These are phyloP conservation scores for Cydia splendana DNA, from an alignment of 1,140 invertebrate species.

Conservation along the genomic window DNA sequence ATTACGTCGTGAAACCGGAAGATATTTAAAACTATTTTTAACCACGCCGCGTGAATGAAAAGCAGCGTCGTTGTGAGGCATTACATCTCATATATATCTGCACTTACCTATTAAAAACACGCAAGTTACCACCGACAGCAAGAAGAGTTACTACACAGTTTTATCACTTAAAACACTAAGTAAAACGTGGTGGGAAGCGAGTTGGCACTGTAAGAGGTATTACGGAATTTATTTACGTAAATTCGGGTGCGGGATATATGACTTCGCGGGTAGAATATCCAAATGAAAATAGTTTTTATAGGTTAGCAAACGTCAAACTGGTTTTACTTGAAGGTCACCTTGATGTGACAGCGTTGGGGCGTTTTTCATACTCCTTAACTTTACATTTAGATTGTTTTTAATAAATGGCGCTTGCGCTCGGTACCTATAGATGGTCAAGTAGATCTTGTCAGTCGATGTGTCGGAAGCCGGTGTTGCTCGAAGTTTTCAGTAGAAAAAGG, in stretches of 20 bases:
- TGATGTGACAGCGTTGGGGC: slow-evolving; percentile 52
- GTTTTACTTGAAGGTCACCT: slow-evolving; percentile 69
- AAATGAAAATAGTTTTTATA: slow-evolving; percentile 65
- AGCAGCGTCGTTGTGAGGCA: slow-evolving; percentile 33
- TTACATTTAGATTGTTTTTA: no score
- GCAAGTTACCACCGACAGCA: slow-evolving; percentile 37
- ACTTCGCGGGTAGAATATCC: slow-evolving; percentile 72
- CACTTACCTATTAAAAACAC: slow-evolving; percentile 57
- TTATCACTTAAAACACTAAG: slow-evolving; percentile 66
- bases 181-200: slow-evolving; percentile 50
- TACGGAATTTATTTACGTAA: slow-evolving; percentile 53
- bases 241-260: slow-evolving; percentile 57
- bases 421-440: no score
- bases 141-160: slow-evolving; percentile 39
- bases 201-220: slow-evolving; percentile 45
- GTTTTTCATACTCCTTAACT: slow-evolving; percentile 9
- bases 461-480: no score
- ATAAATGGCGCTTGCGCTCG: no score
- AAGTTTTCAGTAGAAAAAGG: no score
- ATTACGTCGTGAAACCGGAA: slow-evolving; percentile 24
- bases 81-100: slow-evolving; percentile 52
- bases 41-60: slow-evolving; percentile 52
- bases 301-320: slow-evolving; percentile 67
- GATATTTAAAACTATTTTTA: slow-evolving; percentile 58
- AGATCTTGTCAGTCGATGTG: no score